Base-by-base conservation (phyloP, 2,888 invertebrate species). In the Lycophotia porphyrea region DNA sequence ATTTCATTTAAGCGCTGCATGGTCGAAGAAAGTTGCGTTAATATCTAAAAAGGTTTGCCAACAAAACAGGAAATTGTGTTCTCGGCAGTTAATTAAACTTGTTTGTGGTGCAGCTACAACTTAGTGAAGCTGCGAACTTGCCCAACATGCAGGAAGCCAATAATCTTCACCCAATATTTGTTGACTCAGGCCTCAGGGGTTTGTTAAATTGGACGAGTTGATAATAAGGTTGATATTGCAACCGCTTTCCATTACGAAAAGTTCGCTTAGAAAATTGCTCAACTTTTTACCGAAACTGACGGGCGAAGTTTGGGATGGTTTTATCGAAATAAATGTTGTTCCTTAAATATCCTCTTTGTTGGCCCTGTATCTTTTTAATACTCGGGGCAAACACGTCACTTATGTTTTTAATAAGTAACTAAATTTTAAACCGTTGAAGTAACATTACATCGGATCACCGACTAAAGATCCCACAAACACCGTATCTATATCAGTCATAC, bases 71-170 rank as follows among this genome's bases (percentile, higher is more conserved):
- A 71, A 55, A 55, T 75, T 72, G 42, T 82, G 49, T 70, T 61
- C 15, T 44, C 39, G 42, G 61, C 63, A 72, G 44, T 70, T 72
- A 67, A 79, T 82, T 70, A 72, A 78, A 42, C 18, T 82, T 64
- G 9, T 63, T 79, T 58, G 71, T 36, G 58, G 47, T 82, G 72
- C 72, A 72, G 39, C 31, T 58, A 55, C 44, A 68, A 76, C 49
- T 73, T 60, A 60, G 55, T 7, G 2, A 9, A 47, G 66, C 63
- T 34, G n/a, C 24, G 15, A 58, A 71, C 42, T 73, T 61, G 34
- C 49, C 18, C 5, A 68, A 64, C 34, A 67, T 34, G 27, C 24
- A 58, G 18, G 31, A 55, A 64, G 70, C 70, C 63, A 67, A 68
- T 73, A 61, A 67, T 71, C n/a, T 36, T 34, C 34, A n/a, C 15